phyloP scores from a whole-genome alignment of 2,888 invertebrate species.

The Amiota minor region DNA sequence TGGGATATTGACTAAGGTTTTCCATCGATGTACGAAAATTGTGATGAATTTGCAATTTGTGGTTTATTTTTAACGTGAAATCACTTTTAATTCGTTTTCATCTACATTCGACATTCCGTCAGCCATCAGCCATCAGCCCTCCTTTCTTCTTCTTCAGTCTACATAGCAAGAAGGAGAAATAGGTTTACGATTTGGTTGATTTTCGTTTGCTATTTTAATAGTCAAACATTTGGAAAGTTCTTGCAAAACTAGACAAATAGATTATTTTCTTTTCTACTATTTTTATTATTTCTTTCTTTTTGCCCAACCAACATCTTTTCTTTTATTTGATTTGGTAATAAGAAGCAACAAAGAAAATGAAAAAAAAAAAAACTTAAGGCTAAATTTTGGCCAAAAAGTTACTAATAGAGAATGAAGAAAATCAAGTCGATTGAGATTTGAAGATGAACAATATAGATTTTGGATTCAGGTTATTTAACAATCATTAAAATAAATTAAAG shows the following conservation, averaged over 20 bases:
- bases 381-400: background rate
- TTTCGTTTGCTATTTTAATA: background rate
- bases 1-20: background rate
- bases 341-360: background rate
- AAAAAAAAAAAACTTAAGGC: background rate
- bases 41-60: constrained; percentile 41
- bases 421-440: too few species aligned
- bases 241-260: constrained; percentile 24
- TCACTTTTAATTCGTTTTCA: constrained; percentile 18
- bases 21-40: constrained; percentile 20
- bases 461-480: constrained; percentile 12
- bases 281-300: background rate
- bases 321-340: constrained; percentile 24
- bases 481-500: constrained; percentile 25
- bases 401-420: too few species aligned
- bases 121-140: background rate
- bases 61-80: constrained; percentile 28
- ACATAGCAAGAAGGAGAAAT: too few species aligned
- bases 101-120: constrained; percentile 1
- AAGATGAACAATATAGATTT: background rate
- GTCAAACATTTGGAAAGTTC: background rate
- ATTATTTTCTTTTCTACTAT: constrained; percentile 6
- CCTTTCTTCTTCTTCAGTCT: too few species aligned
- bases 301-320: background rate
- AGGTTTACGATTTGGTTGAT: too few species aligned